Evolutionary conservation across 2,888 invertebrate species (phyloP).

Genomic region (Fissipunctia ypsillon): DNA sequence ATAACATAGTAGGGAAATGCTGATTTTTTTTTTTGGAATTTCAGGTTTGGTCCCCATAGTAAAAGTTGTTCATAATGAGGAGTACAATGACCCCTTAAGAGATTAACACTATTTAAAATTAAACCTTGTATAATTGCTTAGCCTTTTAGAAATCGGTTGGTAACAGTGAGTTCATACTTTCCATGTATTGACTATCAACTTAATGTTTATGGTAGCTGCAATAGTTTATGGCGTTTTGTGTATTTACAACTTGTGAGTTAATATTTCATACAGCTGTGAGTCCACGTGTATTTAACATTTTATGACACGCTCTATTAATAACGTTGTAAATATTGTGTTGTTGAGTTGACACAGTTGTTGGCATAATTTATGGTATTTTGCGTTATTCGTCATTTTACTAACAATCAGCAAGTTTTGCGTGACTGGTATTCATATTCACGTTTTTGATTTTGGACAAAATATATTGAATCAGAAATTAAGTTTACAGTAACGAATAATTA

Average conservation of each 20-base stretch:
- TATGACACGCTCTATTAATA: conserved; percentile 10
- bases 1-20: too few species aligned
- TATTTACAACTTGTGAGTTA: conserved; percentile 19
- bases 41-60: too few species aligned
- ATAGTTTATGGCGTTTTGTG: not conserved
- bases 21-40: too few species aligned
- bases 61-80: too few species aligned
- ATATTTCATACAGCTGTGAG: conserved; percentile 30
- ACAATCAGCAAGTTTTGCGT: not conserved
- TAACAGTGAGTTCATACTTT: too few species aligned
- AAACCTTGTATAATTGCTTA: too few species aligned
- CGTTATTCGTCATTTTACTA: not conserved
- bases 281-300: conserved; percentile 11
- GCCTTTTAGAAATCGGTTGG: too few species aligned
- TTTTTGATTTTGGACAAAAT: not conserved
- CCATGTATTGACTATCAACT: conserved; percentile 1
- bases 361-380: conserved; percentile 13
- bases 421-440: too few species aligned
- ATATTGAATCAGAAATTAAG: not conserved
- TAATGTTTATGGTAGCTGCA: not conserved
- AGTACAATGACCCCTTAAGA: too few species aligned
- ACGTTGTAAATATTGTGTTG: conserved; percentile 28
- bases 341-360: conserved; percentile 15
- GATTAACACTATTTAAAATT: too few species aligned
- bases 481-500: too few species aligned